phyloP scores from a whole-genome alignment of 2,113 vertebrate species.

The Silurus glanis region DNA sequence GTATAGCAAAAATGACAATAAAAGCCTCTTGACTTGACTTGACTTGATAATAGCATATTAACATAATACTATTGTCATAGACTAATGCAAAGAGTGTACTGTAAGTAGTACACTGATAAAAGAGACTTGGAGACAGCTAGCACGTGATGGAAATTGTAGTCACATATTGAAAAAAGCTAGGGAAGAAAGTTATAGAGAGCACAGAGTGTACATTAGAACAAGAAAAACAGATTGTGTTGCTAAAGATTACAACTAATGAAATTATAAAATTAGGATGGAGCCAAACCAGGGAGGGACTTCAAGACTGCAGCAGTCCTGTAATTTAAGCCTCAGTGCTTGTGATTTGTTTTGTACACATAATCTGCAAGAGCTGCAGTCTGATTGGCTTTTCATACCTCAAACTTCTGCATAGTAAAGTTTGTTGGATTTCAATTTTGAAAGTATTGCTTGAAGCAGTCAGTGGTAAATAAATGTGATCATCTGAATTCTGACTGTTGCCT shows the following conservation, averaged over 20 bases:
- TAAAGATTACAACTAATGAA: not conserved
- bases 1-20: too few relatives aligned
- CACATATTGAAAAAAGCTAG: not conserved
- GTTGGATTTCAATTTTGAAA: not conserved
- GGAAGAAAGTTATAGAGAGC: not conserved
- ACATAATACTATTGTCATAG: not conserved
- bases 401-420: not conserved
- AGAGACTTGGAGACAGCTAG: not conserved
- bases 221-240: not conserved
- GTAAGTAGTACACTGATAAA: not conserved
- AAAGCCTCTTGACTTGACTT: too few relatives aligned
- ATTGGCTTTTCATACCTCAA: not conserved
- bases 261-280: not conserved
- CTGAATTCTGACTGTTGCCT: not conserved
- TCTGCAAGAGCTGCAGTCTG: not conserved
- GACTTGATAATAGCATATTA: too few relatives aligned
- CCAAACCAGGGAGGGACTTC: not conserved
- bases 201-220: not conserved
- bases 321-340: not conserved
- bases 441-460: not conserved
- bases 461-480: not conserved
- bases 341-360: not conserved
- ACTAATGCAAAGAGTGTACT: not conserved
- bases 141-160: not conserved
- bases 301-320: not conserved